phyloP scores from a whole-genome alignment of 2,888 invertebrate genomes.

The Melanostoma scalare region DNA sequence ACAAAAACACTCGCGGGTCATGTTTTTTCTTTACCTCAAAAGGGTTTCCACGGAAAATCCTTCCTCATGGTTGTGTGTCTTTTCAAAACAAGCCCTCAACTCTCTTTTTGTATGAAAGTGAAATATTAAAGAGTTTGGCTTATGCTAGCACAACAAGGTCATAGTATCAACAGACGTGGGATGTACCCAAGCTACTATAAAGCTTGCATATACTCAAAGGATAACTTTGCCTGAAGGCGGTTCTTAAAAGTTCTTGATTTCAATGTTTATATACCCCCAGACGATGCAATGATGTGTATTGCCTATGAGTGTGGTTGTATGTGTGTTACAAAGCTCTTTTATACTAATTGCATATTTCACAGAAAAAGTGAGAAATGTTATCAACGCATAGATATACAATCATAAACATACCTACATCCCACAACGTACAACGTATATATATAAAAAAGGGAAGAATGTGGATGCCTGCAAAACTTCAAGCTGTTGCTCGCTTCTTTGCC shows the following conservation, averaged over 20 bases:
- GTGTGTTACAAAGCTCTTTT: constrained; percentile 27
- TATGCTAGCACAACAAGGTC: constrained; percentile 63
- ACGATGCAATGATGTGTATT: constrained; percentile 15
- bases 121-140: constrained; percentile 60
- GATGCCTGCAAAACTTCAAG: constrained; percentile 20
- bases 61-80: background rate
- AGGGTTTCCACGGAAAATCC: constrained; percentile 39
- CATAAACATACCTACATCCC: too few relatives aligned
- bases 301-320: background rate
- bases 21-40: constrained; percentile 43
- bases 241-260: constrained; percentile 50
- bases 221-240: constrained; percentile 41
- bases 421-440: constrained; percentile 62
- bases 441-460: constrained; percentile 2
- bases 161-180: constrained; percentile 64
- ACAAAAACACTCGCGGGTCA: constrained; percentile 45
- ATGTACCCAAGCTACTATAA: background rate
- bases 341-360: constrained; percentile 63
- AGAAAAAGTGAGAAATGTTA: constrained; percentile 45
- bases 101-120: constrained; percentile 24
- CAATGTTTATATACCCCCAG: constrained; percentile 44
- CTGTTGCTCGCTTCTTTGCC: constrained; percentile 35
- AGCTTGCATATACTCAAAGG: constrained; percentile 5
- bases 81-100: constrained; percentile 31
- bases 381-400: constrained; percentile 57